Base-by-base conservation (phyloP, 2,888 invertebrate genomes). In the Scaeva pyrastri region DNA sequence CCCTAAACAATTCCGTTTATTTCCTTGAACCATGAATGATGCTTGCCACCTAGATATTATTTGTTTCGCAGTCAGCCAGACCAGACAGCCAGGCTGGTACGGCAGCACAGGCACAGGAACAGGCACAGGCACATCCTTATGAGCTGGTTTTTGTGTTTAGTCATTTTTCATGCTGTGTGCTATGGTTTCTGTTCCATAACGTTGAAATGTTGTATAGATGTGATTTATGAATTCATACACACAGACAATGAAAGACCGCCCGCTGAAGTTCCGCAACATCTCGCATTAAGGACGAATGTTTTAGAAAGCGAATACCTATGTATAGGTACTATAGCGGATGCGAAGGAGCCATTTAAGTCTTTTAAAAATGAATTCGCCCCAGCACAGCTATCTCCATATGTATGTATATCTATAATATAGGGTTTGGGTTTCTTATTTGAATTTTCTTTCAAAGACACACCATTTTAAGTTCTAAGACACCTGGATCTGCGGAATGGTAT, bases 1-100 rank as follows among this genome's bases (percentile, higher is more conserved):
- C 86, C 86, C 86, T 78, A 74, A 86, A 78, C 77, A 86, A 86
- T 86, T 77, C 70, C 74, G 74, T 78, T 77, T 86, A 82, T 82
- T 86, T 86, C 64, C 86, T 78, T 82, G 78, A 86, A 74, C 82
- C 81, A 86, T 82, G 81, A 86, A 86, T 86, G 86, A 86, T 86
- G 82, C 71, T 86, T 86, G 77, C 86, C 77, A 82, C 86, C 82
- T 86, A 86, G 74, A 76, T 76, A 73, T 66, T 76, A 82, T 86
- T 86, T 81, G 70, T 72, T 72, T 45, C 36, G 58, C 36, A 23
- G 45, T 31, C 31, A 31, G 31, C 31, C 31, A 31, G 31, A 5
- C 31, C 31, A 31, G 31, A 7, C 31, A 31, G 31, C 31, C 31
- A 31, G 31, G 31, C 31, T 31, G 31, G 31, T 8, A 31, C 1